These are phyloP conservation scores for Lamprotornis superbus DNA, from an alignment of 2,113 vertebrate species.

Conservation along the genomic window DNA sequence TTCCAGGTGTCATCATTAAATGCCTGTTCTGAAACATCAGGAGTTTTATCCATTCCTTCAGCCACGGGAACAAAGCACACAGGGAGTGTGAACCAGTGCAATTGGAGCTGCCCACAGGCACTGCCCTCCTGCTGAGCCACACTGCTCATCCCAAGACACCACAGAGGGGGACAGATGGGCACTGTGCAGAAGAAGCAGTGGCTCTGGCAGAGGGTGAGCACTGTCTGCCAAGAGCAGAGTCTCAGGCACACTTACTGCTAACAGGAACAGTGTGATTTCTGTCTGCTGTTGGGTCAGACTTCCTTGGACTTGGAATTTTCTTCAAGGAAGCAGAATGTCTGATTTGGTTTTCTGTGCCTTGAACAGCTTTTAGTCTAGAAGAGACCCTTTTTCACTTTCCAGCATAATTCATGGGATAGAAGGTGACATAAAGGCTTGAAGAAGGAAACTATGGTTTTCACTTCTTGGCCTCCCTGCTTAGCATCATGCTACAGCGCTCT, in stretches of 20 bases:
- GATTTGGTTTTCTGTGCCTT: neutral
- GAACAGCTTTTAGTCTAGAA: neutral
- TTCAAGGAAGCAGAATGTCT: neutral
- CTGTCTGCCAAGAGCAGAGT: neutral
- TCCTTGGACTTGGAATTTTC: neutral
- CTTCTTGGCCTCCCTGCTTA: neutral
- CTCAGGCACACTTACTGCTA: neutral
- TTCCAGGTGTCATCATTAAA: neutral
- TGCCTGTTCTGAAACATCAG: neutral
- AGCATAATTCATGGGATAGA: neutral
- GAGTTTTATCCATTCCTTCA: neutral
- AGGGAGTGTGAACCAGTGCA: neutral
- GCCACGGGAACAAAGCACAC: neutral
- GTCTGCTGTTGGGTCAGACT: neutral
- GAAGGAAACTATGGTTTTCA: neutral
- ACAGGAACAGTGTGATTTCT: neutral
- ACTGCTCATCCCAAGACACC: neutral
- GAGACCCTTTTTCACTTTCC: neutral
- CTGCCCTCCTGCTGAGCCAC: neutral
- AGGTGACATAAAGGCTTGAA: neutral
- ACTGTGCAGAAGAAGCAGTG: neutral
- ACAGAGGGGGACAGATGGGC: rapidly evolving
- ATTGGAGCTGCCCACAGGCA: neutral
- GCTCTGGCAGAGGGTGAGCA: neutral
- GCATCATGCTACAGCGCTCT: neutral